phyloP scores from a whole-genome alignment of 2,113 vertebrate species.

The Thermophis baileyi region DNA sequence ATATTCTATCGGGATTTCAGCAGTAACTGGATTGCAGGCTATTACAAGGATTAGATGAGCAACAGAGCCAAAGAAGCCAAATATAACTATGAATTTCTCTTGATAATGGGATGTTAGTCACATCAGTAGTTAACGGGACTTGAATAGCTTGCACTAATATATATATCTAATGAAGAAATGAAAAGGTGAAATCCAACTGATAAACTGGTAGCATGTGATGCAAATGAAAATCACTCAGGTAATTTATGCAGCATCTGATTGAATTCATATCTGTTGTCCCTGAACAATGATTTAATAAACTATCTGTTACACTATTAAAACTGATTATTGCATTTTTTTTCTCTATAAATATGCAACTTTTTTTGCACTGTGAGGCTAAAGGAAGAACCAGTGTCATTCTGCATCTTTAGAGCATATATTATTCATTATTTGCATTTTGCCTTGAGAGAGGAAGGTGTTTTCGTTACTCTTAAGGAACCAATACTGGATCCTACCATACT shows the following conservation, averaged over 20 bases:
- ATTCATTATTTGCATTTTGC: background rate
- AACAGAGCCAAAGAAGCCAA: background rate
- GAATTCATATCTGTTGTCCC: background rate
- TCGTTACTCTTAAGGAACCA: background rate
- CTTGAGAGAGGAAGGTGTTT: background rate
- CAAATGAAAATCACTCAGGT: background rate
- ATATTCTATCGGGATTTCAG: background rate
- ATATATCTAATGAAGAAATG: no score
- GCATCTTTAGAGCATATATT: conserved; percentile 17
- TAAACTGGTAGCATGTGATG: background rate
- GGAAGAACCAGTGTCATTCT: background rate
- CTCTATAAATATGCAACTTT: conserved; percentile 24
- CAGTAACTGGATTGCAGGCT: background rate
- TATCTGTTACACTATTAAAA: conserved; percentile 18
- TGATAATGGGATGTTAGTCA: background rate
- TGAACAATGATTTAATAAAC: conserved; percentile 1
- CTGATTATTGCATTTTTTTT: conserved; percentile 10
- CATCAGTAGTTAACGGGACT: no score
- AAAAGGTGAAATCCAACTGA: background rate
- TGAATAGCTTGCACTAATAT: no score
- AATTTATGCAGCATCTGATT: conserved; percentile 9
- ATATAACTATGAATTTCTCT: background rate
- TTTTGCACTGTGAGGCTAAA: conserved; percentile 32
- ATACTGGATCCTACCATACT: background rate
- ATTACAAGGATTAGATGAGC: background rate